A percentile compares a stretch with the other conserved stretches of the same genome.
These are phyloP conservation scores for Tenthredo distinguenda DNA, from an alignment of 2,888 invertebrate genomes.

Conservation along the genomic window DNA sequence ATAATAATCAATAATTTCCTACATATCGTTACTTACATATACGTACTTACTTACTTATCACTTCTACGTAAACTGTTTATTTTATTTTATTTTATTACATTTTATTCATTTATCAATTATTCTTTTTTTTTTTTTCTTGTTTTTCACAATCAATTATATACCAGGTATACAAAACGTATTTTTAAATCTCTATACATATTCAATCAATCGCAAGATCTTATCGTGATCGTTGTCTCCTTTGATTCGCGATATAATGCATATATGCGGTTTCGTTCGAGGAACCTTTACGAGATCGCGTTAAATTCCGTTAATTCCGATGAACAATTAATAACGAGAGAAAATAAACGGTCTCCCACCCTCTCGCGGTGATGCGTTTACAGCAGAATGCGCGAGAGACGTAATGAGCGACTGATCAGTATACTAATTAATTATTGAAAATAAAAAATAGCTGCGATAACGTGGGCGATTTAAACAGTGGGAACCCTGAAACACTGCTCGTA, in stretches of 20 bases:
- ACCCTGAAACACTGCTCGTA: constrained; percentile 27
- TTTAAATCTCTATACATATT: constrained; percentile 54
- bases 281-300: no score
- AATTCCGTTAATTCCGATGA: no score
- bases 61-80: not conserved
- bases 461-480: constrained; percentile 18
- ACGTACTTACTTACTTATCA: not conserved
- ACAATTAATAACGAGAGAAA: no score
- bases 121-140: not conserved
- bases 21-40: not conserved
- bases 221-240: no score
- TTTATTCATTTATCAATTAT: not conserved
- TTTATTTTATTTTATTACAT: not conserved
- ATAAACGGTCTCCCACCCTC: no score
- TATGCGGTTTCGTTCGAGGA: no score
- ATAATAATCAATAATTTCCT: not conserved
- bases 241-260: no score
- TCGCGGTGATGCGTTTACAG: no score
- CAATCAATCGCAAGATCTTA: no score
- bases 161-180: constrained; percentile 58
- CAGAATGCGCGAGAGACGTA: not conserved
- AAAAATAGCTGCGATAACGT: not conserved
- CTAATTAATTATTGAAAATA: not conserved
- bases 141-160: constrained; percentile 47
- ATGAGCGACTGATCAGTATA: not conserved